Percentiles rank a stretch among this genome's conserved stretches.
These are phyloP conservation scores for Prosapia bicincta DNA, from an alignment of 2,888 invertebrate genomes.

Conservation along the genomic window DNA sequence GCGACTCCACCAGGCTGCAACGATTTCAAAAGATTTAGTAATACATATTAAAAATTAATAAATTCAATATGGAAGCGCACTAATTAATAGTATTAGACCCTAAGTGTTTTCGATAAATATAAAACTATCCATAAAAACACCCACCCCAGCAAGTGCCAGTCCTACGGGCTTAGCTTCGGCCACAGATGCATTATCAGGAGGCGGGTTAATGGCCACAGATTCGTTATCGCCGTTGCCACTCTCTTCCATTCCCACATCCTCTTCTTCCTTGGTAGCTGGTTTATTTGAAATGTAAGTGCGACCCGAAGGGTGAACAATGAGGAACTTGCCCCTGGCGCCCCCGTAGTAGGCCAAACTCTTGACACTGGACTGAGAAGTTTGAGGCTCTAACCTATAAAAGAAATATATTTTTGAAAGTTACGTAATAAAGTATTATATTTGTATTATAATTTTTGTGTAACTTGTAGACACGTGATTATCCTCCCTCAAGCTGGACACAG, in stretches of 20 bases:
- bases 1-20: conserved; percentile 63
- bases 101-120: no score
- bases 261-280: conserved; percentile 23
- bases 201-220: conserved; percentile 51
- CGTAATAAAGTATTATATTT: no score
- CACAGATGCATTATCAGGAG: conserved; percentile 59
- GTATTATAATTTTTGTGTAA: conserved; percentile 2
- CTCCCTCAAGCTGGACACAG: no score
- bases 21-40: no score
- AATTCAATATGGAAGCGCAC: no score
- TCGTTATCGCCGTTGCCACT: conserved; percentile 39
- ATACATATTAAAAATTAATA: no score
- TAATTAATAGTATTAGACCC: no score
- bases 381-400: not conserved
- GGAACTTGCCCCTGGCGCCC: conserved; percentile 65
- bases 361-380: conserved; percentile 16
- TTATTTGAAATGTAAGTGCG: conserved; percentile 31
- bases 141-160: conserved; percentile 42
- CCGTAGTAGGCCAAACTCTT: conserved; percentile 62
- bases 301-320: conserved; percentile 39
- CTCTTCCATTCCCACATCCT: conserved; percentile 40
- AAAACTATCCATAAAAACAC: no score
- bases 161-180: conserved; percentile 76
- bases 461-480: not conserved
- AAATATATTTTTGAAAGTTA: not conserved